A percentile compares a stretch with the other conserved stretches of the same genome.
Conservation (phyloP, 2,888 invertebrate species). For the Melinopterus prodromus region DNA sequence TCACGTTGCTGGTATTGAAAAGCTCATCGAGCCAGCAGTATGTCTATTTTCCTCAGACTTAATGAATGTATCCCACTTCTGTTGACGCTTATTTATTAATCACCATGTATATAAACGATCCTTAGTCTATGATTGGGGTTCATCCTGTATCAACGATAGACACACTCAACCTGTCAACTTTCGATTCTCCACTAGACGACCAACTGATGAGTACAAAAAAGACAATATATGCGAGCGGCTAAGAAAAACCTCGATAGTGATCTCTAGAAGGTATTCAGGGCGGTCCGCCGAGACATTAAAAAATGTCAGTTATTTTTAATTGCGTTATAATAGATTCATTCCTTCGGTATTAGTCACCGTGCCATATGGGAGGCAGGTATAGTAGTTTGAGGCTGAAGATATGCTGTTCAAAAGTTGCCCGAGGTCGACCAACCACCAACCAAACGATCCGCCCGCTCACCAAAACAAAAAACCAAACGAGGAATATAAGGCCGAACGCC, state of each 20-base stretch:
- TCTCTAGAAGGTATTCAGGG: not conserved
- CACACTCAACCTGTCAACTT: too few species aligned
- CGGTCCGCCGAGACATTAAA: not conserved
- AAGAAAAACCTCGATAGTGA: not conserved
- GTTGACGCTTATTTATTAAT: too few species aligned
- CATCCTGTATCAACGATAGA: too few species aligned
- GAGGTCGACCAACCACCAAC: not conserved
- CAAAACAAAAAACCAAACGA: not conserved
- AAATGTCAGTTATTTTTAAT: not conserved
- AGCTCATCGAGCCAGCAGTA: too few species aligned
- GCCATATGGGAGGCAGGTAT: slow-evolving; percentile 24
- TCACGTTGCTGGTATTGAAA: too few species aligned
- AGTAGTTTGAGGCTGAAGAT: not conserved
- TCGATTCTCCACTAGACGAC: too few species aligned
- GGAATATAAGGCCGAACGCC: slow-evolving; percentile 5
- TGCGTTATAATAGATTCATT: slow-evolving; percentile 15
- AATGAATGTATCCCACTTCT: too few species aligned
- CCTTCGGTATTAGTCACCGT: slow-evolving; percentile 22
- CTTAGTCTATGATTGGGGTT: too few species aligned
- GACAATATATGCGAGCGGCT: too few species aligned
- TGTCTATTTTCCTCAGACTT: too few species aligned
- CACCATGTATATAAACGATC: too few species aligned
- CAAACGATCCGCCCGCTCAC: not conserved
- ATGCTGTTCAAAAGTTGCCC: not conserved
- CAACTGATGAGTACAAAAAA: too few species aligned